Conservation (phyloP, 2,113 vertebrate species). For the Raja brachyura region DNA sequence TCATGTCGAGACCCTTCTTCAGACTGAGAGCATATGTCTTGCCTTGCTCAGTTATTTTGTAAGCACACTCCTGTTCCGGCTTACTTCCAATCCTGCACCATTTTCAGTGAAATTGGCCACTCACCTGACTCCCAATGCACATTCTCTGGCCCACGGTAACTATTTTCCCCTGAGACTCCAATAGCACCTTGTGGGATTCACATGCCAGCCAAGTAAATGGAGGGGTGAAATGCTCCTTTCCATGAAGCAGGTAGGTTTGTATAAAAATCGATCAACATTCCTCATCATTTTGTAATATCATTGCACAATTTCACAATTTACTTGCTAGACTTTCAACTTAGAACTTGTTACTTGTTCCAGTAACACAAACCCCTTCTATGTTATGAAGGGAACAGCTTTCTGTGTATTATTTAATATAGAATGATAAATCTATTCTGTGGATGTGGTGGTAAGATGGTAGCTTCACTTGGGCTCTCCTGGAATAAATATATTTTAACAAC, state of each 20-base stretch:
- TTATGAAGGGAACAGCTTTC: too few relatives aligned
- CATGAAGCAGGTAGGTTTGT: background rate
- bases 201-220: background rate
- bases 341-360: background rate
- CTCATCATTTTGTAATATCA: background rate
- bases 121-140: background rate
- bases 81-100: background rate
- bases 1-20: too few relatives aligned
- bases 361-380: background rate
- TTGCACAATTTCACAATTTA: background rate
- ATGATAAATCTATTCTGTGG: background rate
- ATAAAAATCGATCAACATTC: background rate
- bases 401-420: background rate
- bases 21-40: background rate
- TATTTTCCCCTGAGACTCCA: background rate
- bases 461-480: background rate
- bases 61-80: background rate
- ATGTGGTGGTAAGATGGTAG: background rate
- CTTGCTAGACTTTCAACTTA: background rate
- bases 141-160: background rate
- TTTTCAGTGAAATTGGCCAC: background rate
- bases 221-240: background rate
- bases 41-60: background rate
- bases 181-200: background rate
- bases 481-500: background rate